These are phyloP conservation scores for Gouania willdenowi DNA, from an alignment of 2,797 vertebrate genomes.

Conservation along the genomic window DNA sequence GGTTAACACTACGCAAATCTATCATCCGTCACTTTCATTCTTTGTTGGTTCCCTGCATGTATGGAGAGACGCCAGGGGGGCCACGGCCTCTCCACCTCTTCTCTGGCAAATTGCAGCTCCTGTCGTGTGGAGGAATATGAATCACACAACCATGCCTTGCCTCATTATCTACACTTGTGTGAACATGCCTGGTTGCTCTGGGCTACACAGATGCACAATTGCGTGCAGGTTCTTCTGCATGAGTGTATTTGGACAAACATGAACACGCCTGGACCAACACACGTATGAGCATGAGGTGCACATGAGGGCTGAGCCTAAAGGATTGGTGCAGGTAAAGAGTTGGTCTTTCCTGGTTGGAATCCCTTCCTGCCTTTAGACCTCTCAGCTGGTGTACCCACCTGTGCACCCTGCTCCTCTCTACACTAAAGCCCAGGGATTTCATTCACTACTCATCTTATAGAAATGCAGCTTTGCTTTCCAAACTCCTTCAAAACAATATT, in stretches of 20 bases:
- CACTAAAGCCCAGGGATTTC: constrained; percentile 28
- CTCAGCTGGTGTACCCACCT: constrained; percentile 54
- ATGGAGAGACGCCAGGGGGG: constrained; percentile 2
- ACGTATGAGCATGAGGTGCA: not conserved
- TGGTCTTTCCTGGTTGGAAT: constrained; percentile 19
- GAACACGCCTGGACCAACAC: not conserved
- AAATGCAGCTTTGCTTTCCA: constrained; percentile 17
- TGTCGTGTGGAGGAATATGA: constrained; percentile 41
- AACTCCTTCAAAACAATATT: constrained; percentile 3
- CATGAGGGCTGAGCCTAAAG: constrained; percentile 8
- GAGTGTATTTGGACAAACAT: not conserved
- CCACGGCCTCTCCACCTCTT: constrained; percentile 17
- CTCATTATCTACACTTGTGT: constrained; percentile 33
- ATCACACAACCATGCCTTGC: constrained; percentile 33
- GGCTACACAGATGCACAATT: constrained; percentile 9
- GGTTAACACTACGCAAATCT: not conserved
- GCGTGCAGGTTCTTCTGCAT: constrained; percentile 16
- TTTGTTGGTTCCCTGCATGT: constrained; percentile 25
- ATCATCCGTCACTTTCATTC: constrained; percentile 1
- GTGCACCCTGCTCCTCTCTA: constrained; percentile 26
- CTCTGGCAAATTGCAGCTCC: constrained; percentile 8
- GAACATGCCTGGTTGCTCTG: constrained; percentile 13
- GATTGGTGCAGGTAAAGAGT: constrained; percentile 20
- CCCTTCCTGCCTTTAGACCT: constrained; percentile 19
- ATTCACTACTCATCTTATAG: constrained; percentile 45